Conservation (phyloP, 2,113 vertebrate genomes). For the Eurystomus gularis region DNA sequence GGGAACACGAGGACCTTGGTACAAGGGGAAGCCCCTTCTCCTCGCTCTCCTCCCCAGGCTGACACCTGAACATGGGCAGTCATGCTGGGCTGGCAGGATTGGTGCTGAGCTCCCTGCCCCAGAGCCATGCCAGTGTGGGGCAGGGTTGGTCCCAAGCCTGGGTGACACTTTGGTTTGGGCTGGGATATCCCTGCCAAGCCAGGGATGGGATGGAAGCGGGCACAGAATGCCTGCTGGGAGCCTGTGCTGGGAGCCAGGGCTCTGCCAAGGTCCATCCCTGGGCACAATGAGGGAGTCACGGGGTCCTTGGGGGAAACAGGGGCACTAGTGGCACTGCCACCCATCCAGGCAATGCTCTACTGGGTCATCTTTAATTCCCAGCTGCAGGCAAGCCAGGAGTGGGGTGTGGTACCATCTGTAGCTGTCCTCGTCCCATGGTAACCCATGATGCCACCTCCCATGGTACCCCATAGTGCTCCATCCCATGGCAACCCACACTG, state of each 20-base stretch:
- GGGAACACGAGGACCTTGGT: accelerated
- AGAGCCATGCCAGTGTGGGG: not conserved
- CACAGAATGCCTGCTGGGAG: not conserved
- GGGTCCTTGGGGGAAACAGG: accelerated
- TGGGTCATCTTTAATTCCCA: not conserved
- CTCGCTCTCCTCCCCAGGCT: not conserved
- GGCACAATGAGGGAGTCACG: not conserved
- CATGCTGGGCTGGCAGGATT: not conserved
- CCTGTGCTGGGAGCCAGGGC: not conserved
- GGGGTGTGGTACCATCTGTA: not conserved
- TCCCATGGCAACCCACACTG: accelerated
- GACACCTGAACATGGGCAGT: not conserved
- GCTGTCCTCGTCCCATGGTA: accelerated
- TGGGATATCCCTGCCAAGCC: not conserved
- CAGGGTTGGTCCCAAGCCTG: not conserved
- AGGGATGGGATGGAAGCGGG: accelerated
- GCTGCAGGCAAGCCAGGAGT: too few species aligned
- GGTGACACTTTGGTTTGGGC: not conserved
- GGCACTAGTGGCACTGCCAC: not conserved
- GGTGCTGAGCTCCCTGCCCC: not conserved
- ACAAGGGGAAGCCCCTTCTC: not conserved
- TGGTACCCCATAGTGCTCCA: not conserved
- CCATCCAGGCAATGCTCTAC: accelerated
- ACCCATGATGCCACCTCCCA: accelerated
- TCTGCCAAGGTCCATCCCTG: not conserved